A percentile compares a stretch with the other conserved stretches of the same genome.
These are phyloP conservation scores for Luffia ferchaultella DNA, from an alignment of 2,888 invertebrate species.

Conservation along the genomic window DNA sequence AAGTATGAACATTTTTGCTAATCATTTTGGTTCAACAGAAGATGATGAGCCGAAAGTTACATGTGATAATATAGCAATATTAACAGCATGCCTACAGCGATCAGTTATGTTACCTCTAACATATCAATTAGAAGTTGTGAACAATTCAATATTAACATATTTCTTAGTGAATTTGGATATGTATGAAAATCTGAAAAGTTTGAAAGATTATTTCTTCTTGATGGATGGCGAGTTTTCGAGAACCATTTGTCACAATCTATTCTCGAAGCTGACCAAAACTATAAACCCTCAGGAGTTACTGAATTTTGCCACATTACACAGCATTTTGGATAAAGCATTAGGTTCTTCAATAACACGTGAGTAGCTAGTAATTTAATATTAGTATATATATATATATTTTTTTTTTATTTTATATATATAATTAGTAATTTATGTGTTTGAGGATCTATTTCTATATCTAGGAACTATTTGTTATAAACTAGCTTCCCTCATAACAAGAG, in stretches of 20 bases:
- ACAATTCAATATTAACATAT: slow-evolving; percentile 75
- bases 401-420: background rate
- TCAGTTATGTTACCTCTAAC: slow-evolving; percentile 74
- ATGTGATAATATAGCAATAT: slow-evolving; percentile 49
- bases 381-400: background rate
- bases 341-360: slow-evolving; percentile 71
- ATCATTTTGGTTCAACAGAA: slow-evolving; percentile 25
- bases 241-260: slow-evolving; percentile 74
- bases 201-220: slow-evolving; percentile 81
- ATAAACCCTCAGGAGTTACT: slow-evolving; percentile 72
- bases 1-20: slow-evolving; percentile 42
- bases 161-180: slow-evolving; percentile 72
- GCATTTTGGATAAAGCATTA: slow-evolving; percentile 73
- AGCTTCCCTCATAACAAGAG: no score
- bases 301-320: slow-evolving; percentile 73
- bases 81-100: slow-evolving; percentile 70
- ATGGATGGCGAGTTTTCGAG: slow-evolving; percentile 83
- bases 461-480: no score
- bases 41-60: slow-evolving; percentile 33
- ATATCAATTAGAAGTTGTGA: slow-evolving; percentile 74
- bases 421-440: no score
- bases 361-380: slow-evolving; percentile 17
- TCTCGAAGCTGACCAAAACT: slow-evolving; percentile 71
- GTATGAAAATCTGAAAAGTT: slow-evolving; percentile 74
- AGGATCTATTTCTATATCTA: no score